A percentile compares a stretch with the other conserved stretches of the same genome.
phyloP scores from a whole-genome alignment of 2,113 vertebrate species.

The Pituophis catenifer region DNA sequence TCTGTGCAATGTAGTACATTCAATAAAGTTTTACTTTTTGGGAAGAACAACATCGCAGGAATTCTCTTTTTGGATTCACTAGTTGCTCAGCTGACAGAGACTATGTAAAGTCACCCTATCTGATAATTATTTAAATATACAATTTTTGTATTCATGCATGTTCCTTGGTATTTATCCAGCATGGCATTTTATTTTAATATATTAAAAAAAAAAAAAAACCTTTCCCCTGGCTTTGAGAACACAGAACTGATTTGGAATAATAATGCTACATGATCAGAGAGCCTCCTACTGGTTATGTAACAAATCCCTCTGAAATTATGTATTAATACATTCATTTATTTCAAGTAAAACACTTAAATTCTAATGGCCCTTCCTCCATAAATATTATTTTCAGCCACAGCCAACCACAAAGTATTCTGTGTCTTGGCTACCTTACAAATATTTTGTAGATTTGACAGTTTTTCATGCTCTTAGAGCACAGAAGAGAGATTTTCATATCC shows the following conservation, averaged over 20 bases:
- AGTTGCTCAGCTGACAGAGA: too few relatives aligned
- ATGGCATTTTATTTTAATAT: background rate
- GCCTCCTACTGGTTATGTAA: slow-evolving; percentile 38
- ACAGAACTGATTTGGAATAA: background rate
- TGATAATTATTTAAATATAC: background rate
- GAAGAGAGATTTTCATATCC: background rate
- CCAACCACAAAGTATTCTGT: background rate
- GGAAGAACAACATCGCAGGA: too few relatives aligned
- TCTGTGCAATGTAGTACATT: too few relatives aligned
- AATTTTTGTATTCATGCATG: background rate
- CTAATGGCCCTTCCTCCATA: background rate
- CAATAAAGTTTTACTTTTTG: too few relatives aligned
- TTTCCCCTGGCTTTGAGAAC: slow-evolving; percentile 32
- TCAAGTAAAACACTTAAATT: background rate
- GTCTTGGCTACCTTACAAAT: background rate
- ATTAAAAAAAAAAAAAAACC: background rate
- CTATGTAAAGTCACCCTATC: background rate
- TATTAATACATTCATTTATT: background rate
- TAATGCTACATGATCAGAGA: slow-evolving; percentile 17
- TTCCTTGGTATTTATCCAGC: background rate
- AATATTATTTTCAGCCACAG: background rate
- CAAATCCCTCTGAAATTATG: background rate
- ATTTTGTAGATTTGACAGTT: background rate
- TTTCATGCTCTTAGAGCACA: background rate
- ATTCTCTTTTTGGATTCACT: too few relatives aligned